Base-by-base conservation (phyloP, 2,113 vertebrate genomes). In the Podilymbus podiceps region DNA sequence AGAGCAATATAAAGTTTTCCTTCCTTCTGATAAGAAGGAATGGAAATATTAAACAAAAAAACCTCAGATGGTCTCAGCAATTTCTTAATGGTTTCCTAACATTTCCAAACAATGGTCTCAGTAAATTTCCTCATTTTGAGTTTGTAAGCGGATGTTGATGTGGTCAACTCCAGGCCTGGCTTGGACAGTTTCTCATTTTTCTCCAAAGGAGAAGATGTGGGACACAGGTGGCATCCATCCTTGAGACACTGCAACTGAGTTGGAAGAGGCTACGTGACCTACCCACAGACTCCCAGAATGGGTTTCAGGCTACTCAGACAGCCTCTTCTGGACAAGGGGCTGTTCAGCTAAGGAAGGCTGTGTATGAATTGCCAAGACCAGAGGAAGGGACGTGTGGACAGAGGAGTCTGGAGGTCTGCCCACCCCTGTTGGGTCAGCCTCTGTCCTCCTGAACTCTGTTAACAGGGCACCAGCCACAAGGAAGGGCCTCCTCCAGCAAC, bases 231-330 rank as follows among this genome's bases (percentile, higher is more conserved):
- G 23, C 50, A 73, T 46, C 30, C 5, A 3, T 35, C 82, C 35
- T 52, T 67, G 27, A 66, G 11, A 40, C 24, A 12, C 8, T 15
- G 8, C 35, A 52, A 11, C 38, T 47, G 33, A 59, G 46, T 4
- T 1, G 1, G 27, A 21, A 5, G 1, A 59, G n/a, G 55, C 21
- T 44, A 16, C 0, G 0, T 38, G 46, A 74, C 22, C n/a, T 31
- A 13, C 56, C 11, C 19, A 46, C 50, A 78, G 18, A 47, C 16
- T 63, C 38, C 42, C 44, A 49, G 35, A 13, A 47, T 0, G 0
- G 33, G 19, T n/a, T 74, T 56, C 47, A 18, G 77, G 30, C 53
- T 66, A 40, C 25, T 8, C 31, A 75, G 35, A 15, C n/a, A 42
- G 7, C 5, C 53, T 44, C 42, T 72, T 40, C 18, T 27, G 47